These are phyloP conservation scores for Petromus typicus DNA, from an alignment of 2,113 vertebrate species.

Conservation along the genomic window DNA sequence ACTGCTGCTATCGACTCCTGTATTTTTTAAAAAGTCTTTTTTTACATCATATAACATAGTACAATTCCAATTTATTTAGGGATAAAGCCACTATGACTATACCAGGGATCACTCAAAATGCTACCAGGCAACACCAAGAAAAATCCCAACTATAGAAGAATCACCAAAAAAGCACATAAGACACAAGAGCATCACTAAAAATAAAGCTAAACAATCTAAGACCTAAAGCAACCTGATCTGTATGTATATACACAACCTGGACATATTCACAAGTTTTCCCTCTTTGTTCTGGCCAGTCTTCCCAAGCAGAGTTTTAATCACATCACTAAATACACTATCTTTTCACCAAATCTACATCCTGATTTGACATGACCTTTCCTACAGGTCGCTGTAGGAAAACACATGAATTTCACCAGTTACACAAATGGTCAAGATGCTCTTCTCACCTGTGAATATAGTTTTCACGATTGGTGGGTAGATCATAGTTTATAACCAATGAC, in stretches of 20 bases:
- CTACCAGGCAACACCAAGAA: slow-evolving; percentile 81
- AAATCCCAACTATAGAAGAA: slow-evolving; percentile 80
- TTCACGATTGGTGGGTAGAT: slow-evolving; percentile 99
- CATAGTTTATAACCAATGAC: slow-evolving; percentile 98
- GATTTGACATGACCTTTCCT: slow-evolving; percentile 36
- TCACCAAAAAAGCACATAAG: slow-evolving; percentile 72
- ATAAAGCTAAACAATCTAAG: slow-evolving; percentile 52
- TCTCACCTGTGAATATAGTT: slow-evolving; percentile 99
- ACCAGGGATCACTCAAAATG: slow-evolving; percentile 81
- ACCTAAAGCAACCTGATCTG: slow-evolving; percentile 61
- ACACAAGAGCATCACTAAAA: slow-evolving; percentile 60
- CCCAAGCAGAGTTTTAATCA: slow-evolving; percentile 58
- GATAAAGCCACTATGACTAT: slow-evolving; percentile 86
- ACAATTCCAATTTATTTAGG: slow-evolving; percentile 86
- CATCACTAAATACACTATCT: not conserved
- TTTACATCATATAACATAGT: slow-evolving; percentile 89
- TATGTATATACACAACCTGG: slow-evolving; percentile 20
- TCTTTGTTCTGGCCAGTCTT: slow-evolving; percentile 65
- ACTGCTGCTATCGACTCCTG: slow-evolving; percentile 89
- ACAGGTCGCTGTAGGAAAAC: slow-evolving; percentile 24
- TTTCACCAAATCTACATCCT: not conserved
- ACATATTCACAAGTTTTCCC: slow-evolving; percentile 73
- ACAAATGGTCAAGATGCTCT: slow-evolving; percentile 11
- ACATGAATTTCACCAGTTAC: slow-evolving; percentile 13
- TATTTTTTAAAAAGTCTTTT: slow-evolving; percentile 86